These are phyloP conservation scores for Dicrurus megarhynchus DNA, from an alignment of 2,113 vertebrate genomes.

Conservation along the genomic window DNA sequence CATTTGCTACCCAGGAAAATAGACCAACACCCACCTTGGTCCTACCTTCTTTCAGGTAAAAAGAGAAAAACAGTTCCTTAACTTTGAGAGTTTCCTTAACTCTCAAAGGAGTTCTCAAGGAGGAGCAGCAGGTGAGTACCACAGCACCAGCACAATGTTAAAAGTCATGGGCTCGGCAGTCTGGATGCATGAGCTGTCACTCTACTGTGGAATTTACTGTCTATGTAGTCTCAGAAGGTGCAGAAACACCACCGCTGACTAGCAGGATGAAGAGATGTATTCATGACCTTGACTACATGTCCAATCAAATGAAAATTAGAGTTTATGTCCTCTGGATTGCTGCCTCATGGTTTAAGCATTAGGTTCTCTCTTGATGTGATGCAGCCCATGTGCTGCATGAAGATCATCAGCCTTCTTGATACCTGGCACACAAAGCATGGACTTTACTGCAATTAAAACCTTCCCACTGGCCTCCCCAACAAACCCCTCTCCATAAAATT, in stretches of 20 bases:
- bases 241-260: not conserved
- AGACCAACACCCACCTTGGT: too few relatives aligned
- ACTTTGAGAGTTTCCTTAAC: not conserved
- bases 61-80: not conserved
- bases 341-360: not conserved
- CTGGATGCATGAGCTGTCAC: not conserved
- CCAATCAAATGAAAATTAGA: not conserved
- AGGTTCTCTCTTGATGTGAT: not conserved
- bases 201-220: not conserved
- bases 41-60: not conserved
- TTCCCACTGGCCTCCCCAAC: not conserved
- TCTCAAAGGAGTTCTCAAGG: not conserved
- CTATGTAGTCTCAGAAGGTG: not conserved
- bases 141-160: not conserved
- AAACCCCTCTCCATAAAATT: not conserved
- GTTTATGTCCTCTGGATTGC: not conserved
- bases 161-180: not conserved
- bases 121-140: not conserved
- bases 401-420: not conserved
- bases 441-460: not conserved
- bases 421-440: rapidly evolving
- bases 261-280: not conserved
- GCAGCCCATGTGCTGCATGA: not conserved
- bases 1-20: not conserved
- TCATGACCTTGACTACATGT: not conserved